Conservation (phyloP, 92 coral and sea anemone genomes). For the Palythoa grandiflora region DNA sequence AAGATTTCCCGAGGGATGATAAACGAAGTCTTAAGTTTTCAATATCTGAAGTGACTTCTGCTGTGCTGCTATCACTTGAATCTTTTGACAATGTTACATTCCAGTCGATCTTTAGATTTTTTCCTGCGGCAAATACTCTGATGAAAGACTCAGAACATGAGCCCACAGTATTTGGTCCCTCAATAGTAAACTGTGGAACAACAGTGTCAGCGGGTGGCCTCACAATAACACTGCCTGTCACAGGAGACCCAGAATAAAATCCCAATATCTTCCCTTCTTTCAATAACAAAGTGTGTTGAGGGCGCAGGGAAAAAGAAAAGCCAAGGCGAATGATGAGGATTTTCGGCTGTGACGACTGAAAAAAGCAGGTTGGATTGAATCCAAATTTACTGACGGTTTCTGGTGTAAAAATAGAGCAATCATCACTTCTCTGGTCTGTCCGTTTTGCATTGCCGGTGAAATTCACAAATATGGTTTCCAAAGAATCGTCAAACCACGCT, state of each 20-base stretch:
- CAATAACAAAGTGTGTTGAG: neutral
- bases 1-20: neutral
- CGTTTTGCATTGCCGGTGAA: constrained; percentile 34
- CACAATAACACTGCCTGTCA: neutral
- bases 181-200: neutral
- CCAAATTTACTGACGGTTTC: constrained; percentile 13
- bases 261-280: neutral
- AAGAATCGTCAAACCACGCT: constrained; percentile 6
- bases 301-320: neutral
- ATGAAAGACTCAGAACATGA: constrained; percentile 21
- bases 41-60: constrained; percentile 19
- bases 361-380: constrained; percentile 6
- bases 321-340: neutral
- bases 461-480: constrained; percentile 2
- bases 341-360: neutral
- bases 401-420: constrained; percentile 8
- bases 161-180: constrained; percentile 30
- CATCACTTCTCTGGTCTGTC: neutral
- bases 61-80: neutral
- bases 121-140: neutral
- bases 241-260: constrained; percentile 16
- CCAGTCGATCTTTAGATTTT: neutral
- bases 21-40: constrained; percentile 11
- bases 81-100: constrained; percentile 10
- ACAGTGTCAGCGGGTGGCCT: neutral